Evolutionary conservation across 2,888 invertebrate species (phyloP).

Genomic region (Charanyca ferruginea): DNA sequence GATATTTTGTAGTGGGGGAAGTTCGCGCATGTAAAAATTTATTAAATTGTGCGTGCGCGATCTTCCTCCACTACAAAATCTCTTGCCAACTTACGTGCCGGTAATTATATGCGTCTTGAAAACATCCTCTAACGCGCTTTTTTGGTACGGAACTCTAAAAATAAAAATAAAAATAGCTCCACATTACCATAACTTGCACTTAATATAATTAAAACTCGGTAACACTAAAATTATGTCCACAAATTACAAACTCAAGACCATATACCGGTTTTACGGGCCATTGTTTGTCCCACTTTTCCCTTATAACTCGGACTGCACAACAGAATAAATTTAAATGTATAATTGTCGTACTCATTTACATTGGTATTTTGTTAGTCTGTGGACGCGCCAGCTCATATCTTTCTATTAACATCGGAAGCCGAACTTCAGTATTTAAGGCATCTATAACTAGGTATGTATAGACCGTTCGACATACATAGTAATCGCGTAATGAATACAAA

Average conservation of each 20-base stretch:
- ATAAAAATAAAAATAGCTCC: background rate
- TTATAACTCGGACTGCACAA: conserved; percentile 36
- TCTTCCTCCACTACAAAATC: too few relatives aligned
- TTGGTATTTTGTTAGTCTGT: conserved; percentile 74
- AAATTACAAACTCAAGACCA: conserved; percentile 21
- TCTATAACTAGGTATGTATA: conserved; percentile 22
- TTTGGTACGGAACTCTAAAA: background rate
- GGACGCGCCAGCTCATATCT: conserved; percentile 34
- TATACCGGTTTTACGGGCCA: conserved; percentile 29
- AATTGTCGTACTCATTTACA: conserved; percentile 77
- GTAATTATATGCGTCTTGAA: too few relatives aligned
- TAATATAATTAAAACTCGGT: conserved; percentile 18
- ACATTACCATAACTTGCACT: conserved; percentile 21
- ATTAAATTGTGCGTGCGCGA: too few relatives aligned
- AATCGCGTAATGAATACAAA: conserved; percentile 52
- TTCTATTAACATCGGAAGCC: conserved; percentile 39
- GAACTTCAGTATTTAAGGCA: conserved; percentile 46
- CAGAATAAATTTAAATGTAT: conserved; percentile 78
- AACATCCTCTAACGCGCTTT: too few relatives aligned
- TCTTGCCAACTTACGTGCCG: too few relatives aligned
- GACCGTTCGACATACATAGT: conserved; percentile 34
- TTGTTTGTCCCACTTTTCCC: conserved; percentile 37
- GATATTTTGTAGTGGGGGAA: too few relatives aligned
- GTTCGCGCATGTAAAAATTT: too few relatives aligned
- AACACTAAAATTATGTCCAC: conserved; percentile 32